Percentiles rank a stretch among this genome's conserved stretches.
These are phyloP conservation scores for Idaea straminata DNA, from an alignment of 2,888 invertebrate genomes.

Conservation along the genomic window DNA sequence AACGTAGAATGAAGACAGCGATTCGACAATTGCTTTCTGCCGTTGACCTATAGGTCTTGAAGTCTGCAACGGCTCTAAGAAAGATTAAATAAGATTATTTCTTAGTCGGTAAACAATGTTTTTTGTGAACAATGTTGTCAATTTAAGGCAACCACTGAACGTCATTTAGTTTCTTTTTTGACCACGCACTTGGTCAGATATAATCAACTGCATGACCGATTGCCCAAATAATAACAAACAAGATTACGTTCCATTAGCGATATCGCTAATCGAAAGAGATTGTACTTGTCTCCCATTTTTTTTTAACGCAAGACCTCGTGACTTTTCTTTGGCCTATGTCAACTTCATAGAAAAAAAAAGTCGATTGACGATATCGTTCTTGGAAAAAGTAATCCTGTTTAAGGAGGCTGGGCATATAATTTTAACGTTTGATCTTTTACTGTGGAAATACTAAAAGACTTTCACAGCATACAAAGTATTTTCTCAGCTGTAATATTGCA, in stretches of 20 bases:
- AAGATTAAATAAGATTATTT: neutral
- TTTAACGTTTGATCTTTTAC: neutral
- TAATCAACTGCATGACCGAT: neutral
- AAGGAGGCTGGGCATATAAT: too few relatives aligned
- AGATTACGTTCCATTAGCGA: too few relatives aligned
- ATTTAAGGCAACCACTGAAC: neutral
- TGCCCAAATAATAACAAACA: neutral
- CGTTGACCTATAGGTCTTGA: neutral
- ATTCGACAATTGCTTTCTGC: neutral
- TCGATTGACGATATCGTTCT: too few relatives aligned
- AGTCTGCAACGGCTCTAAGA: neutral
- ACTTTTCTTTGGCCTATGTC: too few relatives aligned
- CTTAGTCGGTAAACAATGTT: neutral
- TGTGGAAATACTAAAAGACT: neutral
- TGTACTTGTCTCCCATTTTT: too few relatives aligned
- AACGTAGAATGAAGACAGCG: neutral
- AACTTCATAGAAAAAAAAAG: too few relatives aligned
- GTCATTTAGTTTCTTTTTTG: neutral
- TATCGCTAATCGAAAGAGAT: too few relatives aligned
- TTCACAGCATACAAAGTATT: conserved; percentile 7
- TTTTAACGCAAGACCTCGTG: too few relatives aligned
- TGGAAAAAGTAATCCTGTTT: too few relatives aligned
- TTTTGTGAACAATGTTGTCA: neutral
- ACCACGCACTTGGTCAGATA: neutral
- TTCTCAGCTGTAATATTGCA: conserved; percentile 8